Conservation (phyloP, 2,113 vertebrate genomes). For the Sylvia atricapilla region DNA sequence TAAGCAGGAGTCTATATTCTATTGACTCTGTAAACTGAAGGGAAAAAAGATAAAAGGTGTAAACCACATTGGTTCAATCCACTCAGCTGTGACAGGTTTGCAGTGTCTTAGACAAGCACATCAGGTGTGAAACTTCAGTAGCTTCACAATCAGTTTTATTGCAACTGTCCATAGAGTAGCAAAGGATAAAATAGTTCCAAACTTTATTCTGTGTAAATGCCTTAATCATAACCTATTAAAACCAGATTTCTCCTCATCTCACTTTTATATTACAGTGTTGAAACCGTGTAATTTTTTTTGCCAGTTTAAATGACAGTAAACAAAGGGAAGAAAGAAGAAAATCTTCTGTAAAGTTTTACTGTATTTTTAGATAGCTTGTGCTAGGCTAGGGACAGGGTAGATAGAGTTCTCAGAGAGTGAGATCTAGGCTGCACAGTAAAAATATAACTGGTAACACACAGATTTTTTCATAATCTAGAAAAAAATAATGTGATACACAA, state of each 20-base stretch:
- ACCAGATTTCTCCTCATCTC: not conserved
- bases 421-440: not conserved
- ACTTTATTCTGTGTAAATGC: not conserved
- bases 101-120: not conserved
- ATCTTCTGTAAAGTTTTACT: not conserved
- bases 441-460: not conserved
- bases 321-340: not conserved
- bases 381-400: not conserved
- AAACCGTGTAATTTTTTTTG: not conserved
- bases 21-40: not conserved
- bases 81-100: not conserved
- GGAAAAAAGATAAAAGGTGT: not conserved
- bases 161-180: not conserved
- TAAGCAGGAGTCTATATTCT: not conserved
- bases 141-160: not conserved
- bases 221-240: not conserved
- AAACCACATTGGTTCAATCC: not conserved
- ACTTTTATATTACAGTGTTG: not conserved
- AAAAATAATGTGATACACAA: not conserved
- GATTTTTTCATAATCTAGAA: not conserved
- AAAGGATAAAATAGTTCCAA: not conserved
- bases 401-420: not conserved
- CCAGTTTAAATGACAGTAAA: not conserved
- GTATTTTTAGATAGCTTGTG: not conserved
- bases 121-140: not conserved